Evolutionary conservation across 2,888 invertebrate genomes (phyloP).

Genomic region (Cantharis nigra): DNA sequence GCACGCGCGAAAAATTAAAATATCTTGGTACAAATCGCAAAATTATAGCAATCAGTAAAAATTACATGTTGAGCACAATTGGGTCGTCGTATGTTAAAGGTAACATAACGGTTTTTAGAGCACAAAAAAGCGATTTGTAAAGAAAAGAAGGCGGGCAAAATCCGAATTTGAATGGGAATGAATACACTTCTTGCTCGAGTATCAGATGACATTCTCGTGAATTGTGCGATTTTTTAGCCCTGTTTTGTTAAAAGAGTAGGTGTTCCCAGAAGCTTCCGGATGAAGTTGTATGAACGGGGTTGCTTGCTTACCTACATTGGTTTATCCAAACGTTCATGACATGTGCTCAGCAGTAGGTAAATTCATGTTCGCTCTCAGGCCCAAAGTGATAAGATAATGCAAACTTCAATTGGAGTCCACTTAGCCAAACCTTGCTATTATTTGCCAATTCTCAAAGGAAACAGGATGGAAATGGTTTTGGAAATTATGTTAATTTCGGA

Average conservation of each 20-base stretch:
- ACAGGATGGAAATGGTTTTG: not conserved
- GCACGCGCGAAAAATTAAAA: constrained; percentile 55
- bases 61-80: constrained; percentile 48
- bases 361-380: not conserved
- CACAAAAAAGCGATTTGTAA: constrained; percentile 48
- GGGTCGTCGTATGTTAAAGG: constrained; percentile 40
- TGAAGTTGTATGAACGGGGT: constrained; percentile 40
- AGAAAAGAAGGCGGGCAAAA: constrained; percentile 42
- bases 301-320: constrained; percentile 8
- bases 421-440: not conserved
- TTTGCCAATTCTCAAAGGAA: not conserved
- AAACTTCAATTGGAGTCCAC: not conserved
- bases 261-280: constrained; percentile 53
- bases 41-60: constrained; percentile 53
- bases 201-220: constrained; percentile 50
- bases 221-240: constrained; percentile 50
- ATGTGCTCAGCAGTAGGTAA: constrained; percentile 6
- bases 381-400: not conserved
- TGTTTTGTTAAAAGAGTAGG: constrained; percentile 50
- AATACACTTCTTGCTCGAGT: constrained; percentile 46
- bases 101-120: constrained; percentile 51
- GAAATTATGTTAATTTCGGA: not conserved
- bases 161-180: constrained; percentile 42
- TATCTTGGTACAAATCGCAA: constrained; percentile 50
- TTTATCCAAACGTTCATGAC: constrained; percentile 3